These are phyloP conservation scores for Triplophysa rosa DNA, from an alignment of 2,113 vertebrate genomes.

Conservation along the genomic window DNA sequence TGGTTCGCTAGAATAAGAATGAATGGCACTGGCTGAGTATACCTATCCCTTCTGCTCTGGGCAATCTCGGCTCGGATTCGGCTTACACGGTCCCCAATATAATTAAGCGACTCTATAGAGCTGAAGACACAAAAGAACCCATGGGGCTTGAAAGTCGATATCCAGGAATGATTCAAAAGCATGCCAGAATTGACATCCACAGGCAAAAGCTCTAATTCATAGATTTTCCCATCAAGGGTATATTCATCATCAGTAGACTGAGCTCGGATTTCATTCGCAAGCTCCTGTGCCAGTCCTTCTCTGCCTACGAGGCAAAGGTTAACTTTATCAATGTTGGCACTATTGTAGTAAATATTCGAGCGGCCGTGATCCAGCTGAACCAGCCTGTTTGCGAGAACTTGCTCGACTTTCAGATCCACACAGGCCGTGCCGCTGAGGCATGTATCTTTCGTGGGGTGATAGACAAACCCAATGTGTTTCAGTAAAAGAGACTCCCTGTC, in stretches of 20 bases:
- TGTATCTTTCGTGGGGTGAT: conserved; percentile 98
- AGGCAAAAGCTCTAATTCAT: conserved; percentile 92
- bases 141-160: conserved; percentile 91
- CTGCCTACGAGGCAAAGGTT: conserved; percentile 96
- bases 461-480: conserved; percentile 99
- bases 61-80: conserved; percentile 91
- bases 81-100: conserved; percentile 91
- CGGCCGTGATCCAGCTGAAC: conserved; percentile 89
- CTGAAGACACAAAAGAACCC: conserved; percentile 98
- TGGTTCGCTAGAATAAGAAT: conserved; percentile 95
- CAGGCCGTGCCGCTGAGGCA: conserved; percentile 96
- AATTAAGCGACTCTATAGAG: conserved; percentile 95
- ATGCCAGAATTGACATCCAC: conserved; percentile 92
- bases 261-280: conserved; percentile 95
- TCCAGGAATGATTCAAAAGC: conserved; percentile 89
- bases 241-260: conserved; percentile 98
- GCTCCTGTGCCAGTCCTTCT: conserved; percentile 93
- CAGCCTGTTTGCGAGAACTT: conserved; percentile 90
- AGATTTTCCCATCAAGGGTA: conserved; percentile 97
- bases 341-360: conserved; percentile 89
- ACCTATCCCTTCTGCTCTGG: conserved; percentile 89
- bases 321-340: conserved; percentile 93
- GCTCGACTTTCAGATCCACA: conserved; percentile 94
- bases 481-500: conserved; percentile 97
- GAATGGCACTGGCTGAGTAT: conserved; percentile 88